Base-by-base conservation (phyloP, 2,888 invertebrate species). In the Zele albiditarsus region DNA sequence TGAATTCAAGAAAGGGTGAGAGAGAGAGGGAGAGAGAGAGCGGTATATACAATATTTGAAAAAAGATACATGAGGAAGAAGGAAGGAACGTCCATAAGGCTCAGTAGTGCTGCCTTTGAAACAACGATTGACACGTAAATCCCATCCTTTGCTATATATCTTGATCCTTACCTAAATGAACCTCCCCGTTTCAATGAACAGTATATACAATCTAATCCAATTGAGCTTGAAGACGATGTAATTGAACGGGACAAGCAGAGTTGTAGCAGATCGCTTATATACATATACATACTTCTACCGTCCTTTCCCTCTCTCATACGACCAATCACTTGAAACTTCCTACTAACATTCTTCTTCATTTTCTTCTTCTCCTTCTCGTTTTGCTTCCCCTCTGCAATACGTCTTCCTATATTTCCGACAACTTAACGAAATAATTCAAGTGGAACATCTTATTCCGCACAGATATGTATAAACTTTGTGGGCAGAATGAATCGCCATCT, bases 221-320 rank as follows among this genome's bases (percentile, higher is more conserved):
- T 70, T 60, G 70, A 70, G 70, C 38, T 33, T 70, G 70, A 70
- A 70, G 70, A 60, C 38, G 60, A 70, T 58, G 58, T 60, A 70
- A 71, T 71, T 71, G 71, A 71, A 60, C 28, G 71, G 42, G 60
- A 71, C 60, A 71, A 42, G 60, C 38, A 16, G 6, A 71, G 71
- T 46, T 46, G 71, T 71, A 71, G 46, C 46, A 38, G 20, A 46
- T 46, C 16, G 60, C 27, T 20, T 38, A 23, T 33, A 10, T 58
- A 33, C 38, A 33, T 38, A 58, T 57, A 14, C n/a, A 28, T 42
- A 25, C 23, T 42, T 71, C 25, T 62, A 28, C n/a, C n/a, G 10
- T 53, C 46, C 12, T 23, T 20, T 28, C 25, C 8, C 60, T 65
- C 27, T 23, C 16, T 20, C 27, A 67, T 27, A 46, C 1, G 16